A percentile compares a stretch with the other conserved stretches of the same genome.
These are phyloP conservation scores for Orchesella flavescens DNA, from an alignment of 2,888 invertebrate genomes.

Conservation along the genomic window DNA sequence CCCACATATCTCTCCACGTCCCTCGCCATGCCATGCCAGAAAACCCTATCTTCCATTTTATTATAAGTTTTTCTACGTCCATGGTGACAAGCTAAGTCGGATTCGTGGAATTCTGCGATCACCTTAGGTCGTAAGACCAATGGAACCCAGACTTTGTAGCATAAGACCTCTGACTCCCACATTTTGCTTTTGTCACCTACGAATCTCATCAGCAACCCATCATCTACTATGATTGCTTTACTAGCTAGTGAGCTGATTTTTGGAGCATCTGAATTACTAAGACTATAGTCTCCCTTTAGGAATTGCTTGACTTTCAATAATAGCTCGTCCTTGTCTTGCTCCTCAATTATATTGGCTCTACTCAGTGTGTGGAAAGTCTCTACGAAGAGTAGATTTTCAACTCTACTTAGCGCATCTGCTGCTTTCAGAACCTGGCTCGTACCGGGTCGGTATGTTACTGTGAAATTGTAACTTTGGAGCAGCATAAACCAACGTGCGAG, in stretches of 20 bases:
- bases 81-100: constrained; percentile 46
- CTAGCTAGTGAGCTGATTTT: constrained; percentile 4
- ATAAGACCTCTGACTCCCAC: constrained; percentile 49
- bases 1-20: constrained; percentile 48
- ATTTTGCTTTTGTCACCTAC: constrained; percentile 45
- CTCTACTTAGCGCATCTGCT: constrained; percentile 73
- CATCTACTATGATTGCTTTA: constrained; percentile 21
- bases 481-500: constrained; percentile 75
- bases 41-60: constrained; percentile 52
- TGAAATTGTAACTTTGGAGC: constrained; percentile 74
- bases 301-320: constrained; percentile 31
- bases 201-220: constrained; percentile 34
- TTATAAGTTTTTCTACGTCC: constrained; percentile 59
- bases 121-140: not conserved
- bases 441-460: constrained; percentile 74
- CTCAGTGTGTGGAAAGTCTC: not conserved
- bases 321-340: constrained; percentile 38
- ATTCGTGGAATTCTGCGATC: constrained; percentile 48
- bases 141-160: constrained; percentile 35
- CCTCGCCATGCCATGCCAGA: constrained; percentile 53
- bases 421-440: constrained; percentile 72
- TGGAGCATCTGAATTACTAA: not conserved
- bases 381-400: not conserved
- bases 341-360: not conserved
- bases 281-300: constrained; percentile 32